Evolutionary conservation across 1,140 invertebrate species (phyloP), one percentile per base, ranked within the genome.

Genomic region (Sinonovacula constricta): DNA sequence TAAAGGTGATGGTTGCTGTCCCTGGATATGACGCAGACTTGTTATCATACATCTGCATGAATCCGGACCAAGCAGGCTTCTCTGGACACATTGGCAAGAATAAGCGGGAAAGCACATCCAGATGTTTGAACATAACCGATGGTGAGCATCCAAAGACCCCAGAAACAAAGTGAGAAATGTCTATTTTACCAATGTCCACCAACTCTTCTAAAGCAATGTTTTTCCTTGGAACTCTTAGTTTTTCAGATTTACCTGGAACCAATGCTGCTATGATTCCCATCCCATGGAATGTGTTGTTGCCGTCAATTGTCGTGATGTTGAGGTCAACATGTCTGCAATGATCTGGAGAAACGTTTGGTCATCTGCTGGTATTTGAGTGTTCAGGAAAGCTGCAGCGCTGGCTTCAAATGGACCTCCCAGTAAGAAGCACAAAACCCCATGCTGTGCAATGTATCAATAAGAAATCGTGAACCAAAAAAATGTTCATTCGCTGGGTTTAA

Each of bases 221-320:
- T 39, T 24, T 2, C 30, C 56, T 60, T 3, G 62, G 62, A n/a
- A 68, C 56, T 24, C 14, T 0, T 56, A 28, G 75, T 12, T 34
- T 30, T 3, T 26, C 18, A 15, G 18, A 45, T 30, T 49, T 28
- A n/a, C 34, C 34, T 74, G 85, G 81, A 24, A 81, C 83, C 4
- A 76, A 18, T 18, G 63, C 60, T 22, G 75, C 79, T n/a, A 87
- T 83, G 15, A 84, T 81, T 2, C 84, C 85, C 85, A 87, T 87
- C 1, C 82, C 79, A 68, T 87, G 83, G 53, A 86, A 83, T 14
- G 80, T 83, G 24, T 67, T 72, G 14, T 70, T 34, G 18, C 85
- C 85, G 79, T 87, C 81, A 15, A 87, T 30, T 18, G 80, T 83
- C 12, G 18, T 15, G 10, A 76, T 68, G 28, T 82, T 84, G 51